A percentile compares a stretch with the other conserved stretches of the same genome.
phyloP scores from a whole-genome alignment of 2,888 invertebrate species.

The Nipponacmea schrenckii region DNA sequence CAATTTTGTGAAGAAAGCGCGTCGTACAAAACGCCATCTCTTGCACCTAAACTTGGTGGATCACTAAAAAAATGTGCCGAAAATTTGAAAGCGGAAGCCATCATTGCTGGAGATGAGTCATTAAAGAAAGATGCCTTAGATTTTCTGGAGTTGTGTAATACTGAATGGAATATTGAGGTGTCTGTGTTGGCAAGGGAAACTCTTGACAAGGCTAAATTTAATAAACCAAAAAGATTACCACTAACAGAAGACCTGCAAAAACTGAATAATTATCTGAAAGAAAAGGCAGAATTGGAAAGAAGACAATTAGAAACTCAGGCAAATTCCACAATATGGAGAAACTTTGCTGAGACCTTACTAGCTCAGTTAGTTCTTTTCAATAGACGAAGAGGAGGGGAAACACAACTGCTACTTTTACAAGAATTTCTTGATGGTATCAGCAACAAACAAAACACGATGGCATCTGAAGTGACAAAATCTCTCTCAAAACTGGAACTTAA shows the following conservation, averaged over 20 bases:
- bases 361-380: background rate
- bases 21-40: background rate
- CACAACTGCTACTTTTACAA: background rate
- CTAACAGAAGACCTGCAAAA: background rate
- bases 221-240: background rate
- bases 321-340: background rate
- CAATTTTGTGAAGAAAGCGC: background rate
- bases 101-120: background rate
- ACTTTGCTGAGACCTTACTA: background rate
- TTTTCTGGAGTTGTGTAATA: background rate
- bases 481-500: background rate
- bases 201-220: background rate
- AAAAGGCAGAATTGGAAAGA: background rate
- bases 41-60: background rate
- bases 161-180: background rate
- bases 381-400: background rate
- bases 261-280: background rate
- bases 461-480: background rate
- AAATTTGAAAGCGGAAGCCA: background rate
- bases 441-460: background rate
- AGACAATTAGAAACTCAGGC: background rate
- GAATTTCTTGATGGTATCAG: background rate
- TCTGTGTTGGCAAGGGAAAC: constrained; percentile 1
- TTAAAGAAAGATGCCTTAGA: constrained; percentile 1
- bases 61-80: constrained; percentile 1